A percentile compares a stretch with the other conserved stretches of the same genome.
Evolutionary conservation across 2,888 invertebrate species (phyloP).

Genomic region (Plebejus argus): DNA sequence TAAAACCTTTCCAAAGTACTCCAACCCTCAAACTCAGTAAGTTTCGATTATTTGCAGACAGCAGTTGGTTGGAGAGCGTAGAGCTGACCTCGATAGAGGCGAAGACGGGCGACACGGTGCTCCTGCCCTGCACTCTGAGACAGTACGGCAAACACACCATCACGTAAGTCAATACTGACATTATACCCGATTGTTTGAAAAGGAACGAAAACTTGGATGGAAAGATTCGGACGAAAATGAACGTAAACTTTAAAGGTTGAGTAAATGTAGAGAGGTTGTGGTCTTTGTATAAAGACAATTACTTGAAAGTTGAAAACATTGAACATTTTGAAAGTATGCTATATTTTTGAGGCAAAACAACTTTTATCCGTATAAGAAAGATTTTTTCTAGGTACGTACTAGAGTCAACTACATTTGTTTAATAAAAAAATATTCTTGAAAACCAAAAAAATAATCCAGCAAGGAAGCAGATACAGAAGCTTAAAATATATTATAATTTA

Average conservation of each 20-base stretch:
- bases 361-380: too few species aligned
- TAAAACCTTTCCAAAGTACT: neutral
- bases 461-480: too few species aligned
- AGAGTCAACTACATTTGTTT: too few species aligned
- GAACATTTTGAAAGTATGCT: too few species aligned
- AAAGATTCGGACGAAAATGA: too few species aligned
- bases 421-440: too few species aligned
- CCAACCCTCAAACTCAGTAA: neutral
- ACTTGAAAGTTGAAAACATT: too few species aligned
- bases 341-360: too few species aligned
- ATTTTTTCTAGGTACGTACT: too few species aligned
- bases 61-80: slow-evolving; percentile 72
- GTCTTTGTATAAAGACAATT: neutral
- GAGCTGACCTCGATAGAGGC: slow-evolving; percentile 70
- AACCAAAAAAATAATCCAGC: too few species aligned
- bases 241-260: neutral
- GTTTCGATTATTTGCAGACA: slow-evolving; percentile 51
- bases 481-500: too few species aligned
- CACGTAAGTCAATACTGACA: slow-evolving; percentile 55
- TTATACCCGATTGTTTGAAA: neutral
- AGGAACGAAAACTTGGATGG: neutral
- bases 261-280: neutral
- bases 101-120: slow-evolving; percentile 61
- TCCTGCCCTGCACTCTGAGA: slow-evolving; percentile 67
- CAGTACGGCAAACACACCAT: slow-evolving; percentile 63